Evolutionary conservation across 1,140 invertebrate species (phyloP).

Genomic region (Brachionus rubens): DNA sequence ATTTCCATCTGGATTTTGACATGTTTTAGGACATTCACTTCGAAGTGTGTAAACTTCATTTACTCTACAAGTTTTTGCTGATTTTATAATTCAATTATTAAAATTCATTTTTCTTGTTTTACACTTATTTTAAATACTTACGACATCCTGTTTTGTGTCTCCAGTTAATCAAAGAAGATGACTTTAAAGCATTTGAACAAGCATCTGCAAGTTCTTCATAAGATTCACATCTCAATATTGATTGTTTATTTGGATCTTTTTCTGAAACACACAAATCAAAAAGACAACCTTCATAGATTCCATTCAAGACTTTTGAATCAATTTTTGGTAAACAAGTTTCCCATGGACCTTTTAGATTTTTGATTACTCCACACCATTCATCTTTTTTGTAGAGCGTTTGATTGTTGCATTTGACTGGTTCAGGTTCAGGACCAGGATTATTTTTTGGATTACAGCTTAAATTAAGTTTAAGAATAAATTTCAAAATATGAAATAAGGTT

Average conservation of each 20-base stretch:
- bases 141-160: not conserved
- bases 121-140: too few relatives aligned
- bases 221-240: not conserved
- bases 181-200: not conserved
- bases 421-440: too few relatives aligned
- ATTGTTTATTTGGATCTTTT: not conserved
- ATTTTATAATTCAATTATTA: not conserved
- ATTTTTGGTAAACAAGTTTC: not conserved
- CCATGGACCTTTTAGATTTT: not conserved
- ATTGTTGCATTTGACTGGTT: too few relatives aligned
- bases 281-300: not conserved
- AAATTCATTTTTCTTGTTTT: not conserved
- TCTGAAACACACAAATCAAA: slow-evolving; percentile 18
- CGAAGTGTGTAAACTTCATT: slow-evolving; percentile 1
- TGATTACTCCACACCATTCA: not conserved
- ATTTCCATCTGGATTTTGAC: slow-evolving; percentile 9
- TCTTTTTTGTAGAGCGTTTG: too few relatives aligned
- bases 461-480: too few relatives aligned
- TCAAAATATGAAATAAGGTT: too few relatives aligned
- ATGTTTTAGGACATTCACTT: not conserved
- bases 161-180: not conserved
- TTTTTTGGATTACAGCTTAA: too few relatives aligned
- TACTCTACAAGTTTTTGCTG: not conserved
- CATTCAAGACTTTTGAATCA: not conserved
- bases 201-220: not conserved